Evolutionary conservation across 2,797 vertebrate species (phyloP), one percentile per base, ranked within the genome.

Genomic region (Enteromius unitaeniatus): DNA sequence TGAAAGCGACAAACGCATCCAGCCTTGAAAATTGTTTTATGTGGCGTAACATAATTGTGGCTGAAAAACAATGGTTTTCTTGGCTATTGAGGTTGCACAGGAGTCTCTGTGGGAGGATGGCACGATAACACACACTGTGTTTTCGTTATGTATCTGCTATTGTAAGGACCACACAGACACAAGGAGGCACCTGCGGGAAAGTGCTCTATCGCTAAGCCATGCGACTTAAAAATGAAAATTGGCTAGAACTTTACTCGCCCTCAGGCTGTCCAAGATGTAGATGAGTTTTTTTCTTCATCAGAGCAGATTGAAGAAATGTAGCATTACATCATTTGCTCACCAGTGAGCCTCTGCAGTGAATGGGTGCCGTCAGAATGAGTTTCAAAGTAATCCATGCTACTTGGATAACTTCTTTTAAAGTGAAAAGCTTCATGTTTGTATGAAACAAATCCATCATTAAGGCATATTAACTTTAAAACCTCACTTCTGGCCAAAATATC

Each of bases 11-110:
- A 84, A 72, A 80, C 26, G 34, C 81, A 69, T 62, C 75, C 84
- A 84, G 79, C 51, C 82, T 85, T 88, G 78, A 86, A 85, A 86
- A 85, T 68, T 31, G 51, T 83, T 83, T 83, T 67, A 75, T 76
- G 75, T 64, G 26, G 49, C 51, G 28, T 74, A 81, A 85, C 82
- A 78, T 76, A 74, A 79, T 78, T 83, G 77, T 73, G 73, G 75
- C 58, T n/a, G 47, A 86, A 87, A n/a, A 86, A 85, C 82, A 87
- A 86, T 68, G 82, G 76, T 78, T 84, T 70, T 70, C 17, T 81
- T 67, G 11, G 79, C 79, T 47, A 51, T 78, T 76, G 55, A 65
- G 62, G 78, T 51, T 78, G 34, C 47, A 26, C 67, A 45, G 17
- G 67, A 55, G 26, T 31, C 75, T 58, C 40, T 34, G 47, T 69